These are phyloP conservation scores for Craseonycteris thonglongyai DNA, from an alignment of 2,113 vertebrate genomes.

Conservation along the genomic window DNA sequence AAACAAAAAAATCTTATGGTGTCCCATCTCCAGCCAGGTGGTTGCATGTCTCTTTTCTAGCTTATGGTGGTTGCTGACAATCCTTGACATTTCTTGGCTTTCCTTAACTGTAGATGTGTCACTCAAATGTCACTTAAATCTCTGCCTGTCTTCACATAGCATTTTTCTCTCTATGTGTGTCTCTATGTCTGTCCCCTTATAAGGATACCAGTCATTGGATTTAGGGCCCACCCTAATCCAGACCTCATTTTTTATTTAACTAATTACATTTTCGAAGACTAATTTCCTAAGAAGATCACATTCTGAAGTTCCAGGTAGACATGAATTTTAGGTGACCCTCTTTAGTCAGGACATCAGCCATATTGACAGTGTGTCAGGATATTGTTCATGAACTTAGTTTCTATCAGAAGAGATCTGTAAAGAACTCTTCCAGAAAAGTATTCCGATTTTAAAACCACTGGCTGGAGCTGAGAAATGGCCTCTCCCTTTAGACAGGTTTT, in stretches of 20 bases:
- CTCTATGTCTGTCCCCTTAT: not conserved
- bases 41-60: not conserved
- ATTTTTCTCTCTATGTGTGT: not conserved
- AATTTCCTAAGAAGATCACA: not conserved
- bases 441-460: not conserved
- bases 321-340: not conserved
- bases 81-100: not conserved
- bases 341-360: not conserved
- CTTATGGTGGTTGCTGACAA: not conserved
- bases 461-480: not conserved
- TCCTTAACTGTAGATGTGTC: not conserved
- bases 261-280: not conserved
- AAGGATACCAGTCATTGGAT: not conserved
- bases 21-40: not conserved
- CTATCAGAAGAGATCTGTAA: not conserved
- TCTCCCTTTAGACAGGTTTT: not conserved
- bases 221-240: not conserved
- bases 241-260: not conserved
- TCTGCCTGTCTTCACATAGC: not conserved
- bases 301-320: not conserved
- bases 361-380: not conserved
- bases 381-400: not conserved
- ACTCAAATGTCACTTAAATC: accelerated
- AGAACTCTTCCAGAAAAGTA: not conserved
- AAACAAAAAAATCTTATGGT: not conserved